phyloP scores from a whole-genome alignment of 2,113 vertebrate species.

The Peromyscus polionotus region DNA sequence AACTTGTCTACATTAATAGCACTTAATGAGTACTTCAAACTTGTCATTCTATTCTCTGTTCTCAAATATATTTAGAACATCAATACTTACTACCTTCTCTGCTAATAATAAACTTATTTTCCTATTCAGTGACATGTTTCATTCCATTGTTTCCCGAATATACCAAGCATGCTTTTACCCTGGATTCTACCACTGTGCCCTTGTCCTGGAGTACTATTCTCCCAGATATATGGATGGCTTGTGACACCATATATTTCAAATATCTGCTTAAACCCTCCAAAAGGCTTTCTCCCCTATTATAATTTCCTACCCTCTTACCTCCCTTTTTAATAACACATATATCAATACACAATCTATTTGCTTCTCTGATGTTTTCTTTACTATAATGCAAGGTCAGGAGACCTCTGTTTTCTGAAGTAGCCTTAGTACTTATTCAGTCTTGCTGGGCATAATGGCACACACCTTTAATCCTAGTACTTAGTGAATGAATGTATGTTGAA shows the following conservation, averaged over 20 bases:
- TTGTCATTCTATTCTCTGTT: conserved; percentile 10
- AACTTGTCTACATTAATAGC: neutral
- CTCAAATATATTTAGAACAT: conserved; percentile 53
- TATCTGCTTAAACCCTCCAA: conserved; percentile 18
- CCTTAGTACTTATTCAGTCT: neutral
- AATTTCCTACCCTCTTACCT: neutral
- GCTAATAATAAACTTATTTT: neutral
- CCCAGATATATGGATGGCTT: neutral
- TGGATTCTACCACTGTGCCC: neutral
- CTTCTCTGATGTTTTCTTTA: neutral
- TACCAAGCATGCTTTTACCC: neutral
- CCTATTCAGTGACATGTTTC: neutral
- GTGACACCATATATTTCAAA: conserved; percentile 10
- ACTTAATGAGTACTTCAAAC: conserved; percentile 23
- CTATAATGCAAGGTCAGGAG: neutral
- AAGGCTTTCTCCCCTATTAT: conserved; percentile 3
- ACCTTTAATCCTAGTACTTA: neutral
- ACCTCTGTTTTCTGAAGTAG: conserved; percentile 4
- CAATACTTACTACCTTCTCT: neutral
- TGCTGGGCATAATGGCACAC: neutral
- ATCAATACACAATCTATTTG: neutral
- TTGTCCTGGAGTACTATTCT: neutral
- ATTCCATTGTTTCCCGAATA: neutral
- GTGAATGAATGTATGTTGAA: conserved; percentile 1
- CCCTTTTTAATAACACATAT: conserved; percentile 26